Conservation (phyloP, 2,888 invertebrate genomes). For the Corbicula japonica region DNA sequence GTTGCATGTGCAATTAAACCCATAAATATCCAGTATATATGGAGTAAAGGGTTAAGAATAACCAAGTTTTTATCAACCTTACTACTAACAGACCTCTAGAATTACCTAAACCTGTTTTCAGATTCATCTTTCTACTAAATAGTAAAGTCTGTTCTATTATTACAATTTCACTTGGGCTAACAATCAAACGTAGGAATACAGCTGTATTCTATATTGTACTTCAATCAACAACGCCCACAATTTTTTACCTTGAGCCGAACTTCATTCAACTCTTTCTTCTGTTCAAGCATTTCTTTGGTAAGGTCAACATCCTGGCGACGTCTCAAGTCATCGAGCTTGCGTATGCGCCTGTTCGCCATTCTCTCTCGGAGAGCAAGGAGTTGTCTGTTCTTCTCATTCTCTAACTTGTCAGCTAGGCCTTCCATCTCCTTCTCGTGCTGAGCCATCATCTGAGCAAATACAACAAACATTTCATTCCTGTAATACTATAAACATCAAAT, state of each 20-base stretch:
- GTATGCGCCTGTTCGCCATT: conserved; percentile 75
- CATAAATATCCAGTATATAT: too few relatives aligned
- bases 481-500: background rate
- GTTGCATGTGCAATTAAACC: too few relatives aligned
- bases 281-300: conserved; percentile 83
- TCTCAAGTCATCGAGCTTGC: conserved; percentile 80
- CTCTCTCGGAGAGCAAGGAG: conserved; percentile 78
- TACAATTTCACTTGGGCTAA: too few relatives aligned
- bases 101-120: too few relatives aligned
- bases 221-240: conserved; percentile 54
- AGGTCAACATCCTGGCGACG: conserved; percentile 83
- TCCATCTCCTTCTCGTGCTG: conserved; percentile 82
- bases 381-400: conserved; percentile 79
- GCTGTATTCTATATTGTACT: too few relatives aligned
- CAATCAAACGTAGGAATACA: too few relatives aligned
- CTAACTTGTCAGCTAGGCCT: conserved; percentile 77
- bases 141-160: background rate
- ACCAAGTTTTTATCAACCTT: too few relatives aligned
- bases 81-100: too few relatives aligned
- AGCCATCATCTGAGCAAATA: conserved; percentile 78
- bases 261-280: conserved; percentile 83
- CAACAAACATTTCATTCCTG: background rate
- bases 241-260: conserved; percentile 70
- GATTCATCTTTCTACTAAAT: background rate
- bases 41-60: too few relatives aligned